These are phyloP conservation scores for Apus apus DNA, from an alignment of 2,113 vertebrate genomes.

Conservation along the genomic window DNA sequence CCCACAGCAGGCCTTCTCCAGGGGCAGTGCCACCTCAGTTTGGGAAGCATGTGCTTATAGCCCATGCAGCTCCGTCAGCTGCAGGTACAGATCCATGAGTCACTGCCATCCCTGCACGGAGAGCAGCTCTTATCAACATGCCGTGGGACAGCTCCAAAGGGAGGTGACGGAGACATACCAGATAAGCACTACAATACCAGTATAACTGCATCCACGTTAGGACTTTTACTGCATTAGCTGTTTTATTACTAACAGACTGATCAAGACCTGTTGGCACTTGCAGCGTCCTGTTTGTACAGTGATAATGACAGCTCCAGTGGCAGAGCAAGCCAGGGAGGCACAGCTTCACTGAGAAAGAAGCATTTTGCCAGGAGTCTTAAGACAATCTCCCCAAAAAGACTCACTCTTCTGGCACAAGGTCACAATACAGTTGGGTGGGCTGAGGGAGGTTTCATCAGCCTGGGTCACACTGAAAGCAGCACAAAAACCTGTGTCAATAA, in stretches of 20 bases:
- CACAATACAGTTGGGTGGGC: neutral
- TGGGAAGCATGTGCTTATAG: neutral
- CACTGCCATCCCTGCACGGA: neutral
- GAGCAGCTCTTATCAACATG: neutral
- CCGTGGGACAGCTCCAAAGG: slow-evolving; percentile 22
- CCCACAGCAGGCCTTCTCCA: neutral
- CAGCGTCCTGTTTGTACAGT: slow-evolving; percentile 4
- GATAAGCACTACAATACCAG: slow-evolving; percentile 53
- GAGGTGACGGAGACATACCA: slow-evolving; percentile 25
- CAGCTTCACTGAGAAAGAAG: neutral
- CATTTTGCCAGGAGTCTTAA: neutral
- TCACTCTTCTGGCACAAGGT: rapidly evolving
- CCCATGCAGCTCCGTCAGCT: neutral
- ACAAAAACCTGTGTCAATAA: neutral
- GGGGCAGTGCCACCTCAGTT: neutral
- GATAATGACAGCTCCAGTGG: neutral
- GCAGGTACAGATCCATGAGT: neutral
- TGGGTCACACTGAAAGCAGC: neutral
- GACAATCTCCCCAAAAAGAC: neutral
- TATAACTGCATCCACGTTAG: slow-evolving; percentile 32
- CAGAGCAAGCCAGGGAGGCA: neutral
- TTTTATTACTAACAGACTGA: slow-evolving; percentile 33
- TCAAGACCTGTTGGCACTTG: slow-evolving; percentile 48
- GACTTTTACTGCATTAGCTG: slow-evolving; percentile 31
- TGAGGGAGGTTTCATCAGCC: neutral